A percentile compares a stretch with the other conserved stretches of the same genome.
Conservation (phyloP, 2,888 invertebrate genomes). For the Chirona hameri region DNA sequence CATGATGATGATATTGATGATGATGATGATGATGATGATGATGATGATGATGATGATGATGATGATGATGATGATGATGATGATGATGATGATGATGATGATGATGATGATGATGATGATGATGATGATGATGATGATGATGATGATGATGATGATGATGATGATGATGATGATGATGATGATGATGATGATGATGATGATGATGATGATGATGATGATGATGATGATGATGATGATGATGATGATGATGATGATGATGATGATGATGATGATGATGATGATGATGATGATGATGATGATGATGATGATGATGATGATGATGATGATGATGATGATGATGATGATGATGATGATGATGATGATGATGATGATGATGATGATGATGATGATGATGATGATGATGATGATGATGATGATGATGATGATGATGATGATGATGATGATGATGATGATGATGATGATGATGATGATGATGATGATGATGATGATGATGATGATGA, state of each 20-base stretch:
- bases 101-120: constrained; percentile 22
- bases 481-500: constrained; percentile 22
- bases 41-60: neutral
- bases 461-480: constrained; percentile 22
- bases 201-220: constrained; percentile 22
- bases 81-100: constrained; percentile 22
- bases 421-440: constrained; percentile 22
- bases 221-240: constrained; percentile 22
- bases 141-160: constrained; percentile 22
- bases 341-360: constrained; percentile 22
- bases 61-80: constrained; percentile 22
- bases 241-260: neutral
- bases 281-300: constrained; percentile 22
- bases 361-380: constrained; percentile 22
- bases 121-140: constrained; percentile 22
- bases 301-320: constrained; percentile 22
- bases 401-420: constrained; percentile 22
- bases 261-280: constrained; percentile 22
- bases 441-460: constrained; percentile 22
- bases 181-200: constrained; percentile 22
- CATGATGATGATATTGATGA: constrained; percentile 8
- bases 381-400: constrained; percentile 22
- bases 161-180: constrained; percentile 22
- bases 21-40: constrained; percentile 22
- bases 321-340: constrained; percentile 22